Evolutionary conservation across 2,113 vertebrate species (phyloP).

Genomic region (Vireo altiloquus): DNA sequence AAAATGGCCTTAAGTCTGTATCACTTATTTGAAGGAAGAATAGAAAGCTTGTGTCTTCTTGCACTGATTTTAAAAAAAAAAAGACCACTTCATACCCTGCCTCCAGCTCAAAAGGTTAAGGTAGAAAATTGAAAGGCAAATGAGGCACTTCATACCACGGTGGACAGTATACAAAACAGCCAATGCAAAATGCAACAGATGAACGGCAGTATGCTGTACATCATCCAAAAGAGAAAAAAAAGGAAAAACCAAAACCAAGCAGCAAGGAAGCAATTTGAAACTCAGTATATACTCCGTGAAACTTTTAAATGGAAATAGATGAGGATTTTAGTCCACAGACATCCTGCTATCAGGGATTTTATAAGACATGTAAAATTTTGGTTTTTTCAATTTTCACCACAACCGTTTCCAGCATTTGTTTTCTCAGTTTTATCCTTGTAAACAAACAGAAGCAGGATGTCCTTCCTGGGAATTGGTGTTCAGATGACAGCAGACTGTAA

Average conservation of each 20-base stretch:
- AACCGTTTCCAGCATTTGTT: background rate
- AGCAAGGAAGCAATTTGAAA: slow-evolving; percentile 18
- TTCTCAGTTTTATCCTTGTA: slow-evolving; percentile 53
- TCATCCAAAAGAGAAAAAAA: background rate
- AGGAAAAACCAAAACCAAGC: background rate
- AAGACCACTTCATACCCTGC: background rate
- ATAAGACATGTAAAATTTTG: background rate
- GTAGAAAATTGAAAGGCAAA: background rate
- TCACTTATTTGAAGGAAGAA: background rate
- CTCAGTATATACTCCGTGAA: background rate
- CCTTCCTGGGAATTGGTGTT: background rate
- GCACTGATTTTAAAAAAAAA: background rate
- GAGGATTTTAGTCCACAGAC: background rate
- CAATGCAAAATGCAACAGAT: background rate
- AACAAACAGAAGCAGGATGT: slow-evolving; percentile 50
- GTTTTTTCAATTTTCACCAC: background rate
- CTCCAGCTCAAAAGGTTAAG: background rate
- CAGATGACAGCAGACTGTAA: background rate
- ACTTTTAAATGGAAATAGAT: background rate
- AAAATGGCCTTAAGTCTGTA: background rate
- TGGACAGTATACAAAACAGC: background rate
- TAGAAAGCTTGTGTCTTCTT: background rate
- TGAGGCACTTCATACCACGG: background rate
- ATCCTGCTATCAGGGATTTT: background rate
- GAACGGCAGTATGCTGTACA: background rate